Conservation (phyloP, 2,888 invertebrate genomes). For the Eueremaeus valkanovi region DNA sequence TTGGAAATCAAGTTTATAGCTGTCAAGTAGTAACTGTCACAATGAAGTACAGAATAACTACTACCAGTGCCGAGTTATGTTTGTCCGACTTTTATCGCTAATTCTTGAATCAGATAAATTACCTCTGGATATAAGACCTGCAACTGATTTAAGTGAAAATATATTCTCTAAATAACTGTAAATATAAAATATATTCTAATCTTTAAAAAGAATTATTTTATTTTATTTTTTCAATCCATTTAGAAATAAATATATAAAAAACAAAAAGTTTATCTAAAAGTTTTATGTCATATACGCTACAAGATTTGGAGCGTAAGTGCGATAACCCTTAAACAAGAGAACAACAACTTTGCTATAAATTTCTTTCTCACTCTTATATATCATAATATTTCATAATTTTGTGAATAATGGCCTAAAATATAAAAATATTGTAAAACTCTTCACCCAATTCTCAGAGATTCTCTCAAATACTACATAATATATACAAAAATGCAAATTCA, state of each 20-base stretch:
- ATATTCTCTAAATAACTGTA: background rate
- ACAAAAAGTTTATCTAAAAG: background rate
- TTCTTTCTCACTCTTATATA: conserved; percentile 35
- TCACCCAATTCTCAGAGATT: conserved; percentile 31
- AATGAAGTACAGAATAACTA: conserved; percentile 25
- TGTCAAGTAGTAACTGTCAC: conserved; percentile 33
- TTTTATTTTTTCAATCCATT: too few relatives aligned
- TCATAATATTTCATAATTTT: conserved; percentile 36
- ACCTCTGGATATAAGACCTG: background rate
- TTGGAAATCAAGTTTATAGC: conserved; percentile 27
- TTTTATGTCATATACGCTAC: background rate
- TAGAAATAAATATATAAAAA: background rate
- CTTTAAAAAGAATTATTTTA: background rate
- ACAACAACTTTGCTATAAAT: background rate
- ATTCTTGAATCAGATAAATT: background rate
- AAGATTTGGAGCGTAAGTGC: conserved; percentile 12
- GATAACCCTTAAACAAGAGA: conserved; percentile 8
- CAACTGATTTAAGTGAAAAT: background rate
- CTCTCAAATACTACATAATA: background rate
- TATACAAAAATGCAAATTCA: background rate
- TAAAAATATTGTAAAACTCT: background rate
- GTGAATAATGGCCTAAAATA: conserved; percentile 26
- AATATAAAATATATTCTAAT: background rate
- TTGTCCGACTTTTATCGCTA: background rate
- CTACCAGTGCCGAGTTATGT: background rate